Base-by-base conservation (phyloP, 2,797 vertebrate species). In the Acipenser transmontanus region DNA sequence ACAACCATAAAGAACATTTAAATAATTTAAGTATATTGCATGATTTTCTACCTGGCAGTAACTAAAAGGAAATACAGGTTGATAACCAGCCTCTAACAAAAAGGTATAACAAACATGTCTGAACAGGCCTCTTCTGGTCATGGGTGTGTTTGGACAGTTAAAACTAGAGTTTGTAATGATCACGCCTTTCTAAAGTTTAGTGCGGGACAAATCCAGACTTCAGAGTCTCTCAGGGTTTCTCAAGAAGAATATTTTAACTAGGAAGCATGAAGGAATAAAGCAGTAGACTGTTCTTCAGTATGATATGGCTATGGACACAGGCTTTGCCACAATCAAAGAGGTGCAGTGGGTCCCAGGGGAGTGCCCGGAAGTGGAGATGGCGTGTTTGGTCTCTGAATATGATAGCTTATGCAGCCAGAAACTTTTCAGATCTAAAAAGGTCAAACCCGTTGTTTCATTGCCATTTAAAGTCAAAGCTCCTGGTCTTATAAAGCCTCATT, bases 311-410 rank as follows among this genome's bases (percentile, higher is more conserved):
- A 63, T 87, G 85, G 87, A 84, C 75, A 76, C 78, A 17, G 74
- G 74, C 20, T 70, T 80, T 69, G 63, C 87, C 65, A 74, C 77
- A 0, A 76, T 84, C 61, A 74, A 57, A 62, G 81, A 84, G 77
- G 81, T 80, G 12, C 59, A 70, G 63, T 88, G 87, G 85, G 72
- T 73, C 50, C 71, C 76, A 61, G 81, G 86, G 71, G 86, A 88
- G 76, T 84, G 84, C 79, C 82, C 75, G 48, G 70, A 73, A 17
- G 71, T 74, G 68, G 78, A 77, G 0, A 65, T 75, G 20, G 71
- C 63, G 65, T 70, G 65, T 0, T 63, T 59, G 63, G 77, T 68
- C 14, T 9, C 63, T 6, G 74, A 71, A 66, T 72, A 6, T 8
- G 76, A 77, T 48, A 59, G 56, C 9, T 14, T 81, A 48, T 80